Percentiles rank a stretch among this genome's conserved stretches.
phyloP scores from a whole-genome alignment of 2,888 invertebrate genomes.

The Girardia tigrina region DNA sequence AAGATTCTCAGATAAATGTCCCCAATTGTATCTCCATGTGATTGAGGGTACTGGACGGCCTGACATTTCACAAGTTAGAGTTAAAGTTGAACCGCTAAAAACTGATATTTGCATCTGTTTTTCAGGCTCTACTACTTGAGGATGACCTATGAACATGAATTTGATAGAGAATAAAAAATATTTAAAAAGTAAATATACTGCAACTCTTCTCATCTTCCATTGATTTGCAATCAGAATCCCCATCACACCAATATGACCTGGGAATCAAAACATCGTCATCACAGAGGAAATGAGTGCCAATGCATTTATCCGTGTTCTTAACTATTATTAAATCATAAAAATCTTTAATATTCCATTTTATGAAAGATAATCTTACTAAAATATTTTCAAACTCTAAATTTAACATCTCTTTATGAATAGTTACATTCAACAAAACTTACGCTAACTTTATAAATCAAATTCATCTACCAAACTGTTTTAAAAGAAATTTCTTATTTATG shows the following conservation, averaged over 20 bases:
- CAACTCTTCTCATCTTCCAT: constrained; percentile 29
- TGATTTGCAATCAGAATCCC: constrained; percentile 21
- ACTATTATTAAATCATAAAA: not conserved
- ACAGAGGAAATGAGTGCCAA: constrained; percentile 30
- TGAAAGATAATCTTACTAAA: no score
- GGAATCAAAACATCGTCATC: constrained; percentile 14
- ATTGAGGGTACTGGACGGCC: constrained; percentile 27
- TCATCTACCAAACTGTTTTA: no score
- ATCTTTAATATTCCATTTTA: no score
- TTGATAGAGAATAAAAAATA: not conserved
- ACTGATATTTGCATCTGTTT: not conserved
- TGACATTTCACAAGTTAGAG: constrained; percentile 25
- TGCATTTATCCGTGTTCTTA: constrained; percentile 27
- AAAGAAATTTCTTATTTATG: no score
- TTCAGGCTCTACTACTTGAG: not conserved
- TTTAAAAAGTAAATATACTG: not conserved
- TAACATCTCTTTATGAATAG: no score
- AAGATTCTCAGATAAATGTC: not conserved
- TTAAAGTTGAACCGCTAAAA: not conserved
- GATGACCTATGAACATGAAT: not conserved
- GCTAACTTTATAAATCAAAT: no score
- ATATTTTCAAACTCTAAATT: no score
- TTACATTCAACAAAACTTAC: no score
- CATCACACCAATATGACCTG: constrained; percentile 31
- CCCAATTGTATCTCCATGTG: constrained; percentile 31